Evolutionary conservation across 2,888 invertebrate genomes (phyloP), one percentile per base, ranked within the genome.

Genomic region (Drosophila mayaguana): DNA sequence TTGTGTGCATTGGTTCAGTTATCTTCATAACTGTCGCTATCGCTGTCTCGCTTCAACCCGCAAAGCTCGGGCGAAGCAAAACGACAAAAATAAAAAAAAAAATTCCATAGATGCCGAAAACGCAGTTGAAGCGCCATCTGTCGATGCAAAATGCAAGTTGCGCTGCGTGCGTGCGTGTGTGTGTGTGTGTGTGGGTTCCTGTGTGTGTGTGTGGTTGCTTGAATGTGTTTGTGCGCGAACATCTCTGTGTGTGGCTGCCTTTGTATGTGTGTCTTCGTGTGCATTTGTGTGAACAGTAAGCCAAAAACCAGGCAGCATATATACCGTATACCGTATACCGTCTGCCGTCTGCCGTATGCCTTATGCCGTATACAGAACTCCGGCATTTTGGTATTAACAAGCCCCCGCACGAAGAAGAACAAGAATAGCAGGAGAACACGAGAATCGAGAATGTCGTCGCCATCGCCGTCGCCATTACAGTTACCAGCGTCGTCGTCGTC

Each of bases 71-170:
- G 20, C 11, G 11, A 18, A 36, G 34, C 43, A 40, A 40, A n/a
- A 40, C 7, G 16, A 5, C 6, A 7, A 8, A 38, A 16, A 7
- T 7, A 38, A n/a, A n/a, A 38, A 38, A 38, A 11, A n/a, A 38
- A 38, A 40, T 8, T n/a, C 40, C 45, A 46, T 60, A 40, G 34
- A 25, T 62, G 55, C 54, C 64, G 20, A 74, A 68, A 74, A 63
- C 73, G 75, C 78, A 75, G 51, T 48, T 60, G 46, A 14, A 77
- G 80, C 77, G 76, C 72, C 76, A 73, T 83, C 78, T 78, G 69
- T 72, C 73, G 72, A 63, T 83, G 81, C 79, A 70, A 81, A 74
- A 66, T 74, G 78, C 78, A 80, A 75, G 18, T 25, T 25, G 43
- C 38, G 38, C n/a, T 20, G 34, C 36, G 20, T 64, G 48, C 25